Evolutionary conservation across 2,888 invertebrate species (phyloP), one percentile per base, ranked within the genome.

Genomic region (Rhogogaster chlorosoma): DNA sequence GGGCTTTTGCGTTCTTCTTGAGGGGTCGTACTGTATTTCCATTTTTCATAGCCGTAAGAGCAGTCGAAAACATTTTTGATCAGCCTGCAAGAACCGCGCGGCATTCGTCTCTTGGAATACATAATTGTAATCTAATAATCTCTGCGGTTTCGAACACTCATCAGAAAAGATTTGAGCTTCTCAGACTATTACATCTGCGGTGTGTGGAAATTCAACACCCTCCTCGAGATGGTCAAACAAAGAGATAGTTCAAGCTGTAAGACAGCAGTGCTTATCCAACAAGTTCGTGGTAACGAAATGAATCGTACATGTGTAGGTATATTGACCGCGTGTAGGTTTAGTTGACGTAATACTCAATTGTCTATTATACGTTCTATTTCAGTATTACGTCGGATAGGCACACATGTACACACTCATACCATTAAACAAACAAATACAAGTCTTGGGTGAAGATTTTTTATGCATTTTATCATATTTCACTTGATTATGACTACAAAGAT

Each of bases 61-160:
- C 22, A 38, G 22, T 38, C 9, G 42, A 71, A 42, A 22, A 22
- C 2, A 22, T 71, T 71, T 36, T 22, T 73, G 0, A 9, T 15
- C 9, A 12, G 5, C 26, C 53, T 22, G 49, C 77, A 53, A n/a
- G 18, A 53, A 49, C 32, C 0, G 45, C 26, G 15, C 22, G 26
- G 45, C 29, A 53, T 57, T 57, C 26, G 22, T 22, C 10, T 45
- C 26, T 5, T 26, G 29, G 3, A 64, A 67, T 26, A n/a, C n/a
- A 53, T 57, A 61, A 80, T 80, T 80, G 80, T 80, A 80, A 80
- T 61, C 5, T 12, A 38, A 80, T 57, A 36, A 38, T 80, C 10
- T 38, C 38, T 12, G 57, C 32, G 57, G 80, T 61, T 38, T 61
- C 12, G 5, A 61, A 61, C n/a, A 38, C 77, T 80, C n/a, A 42